Conservation (phyloP, 2,113 vertebrate species). For the Sceloporus tristichus region DNA sequence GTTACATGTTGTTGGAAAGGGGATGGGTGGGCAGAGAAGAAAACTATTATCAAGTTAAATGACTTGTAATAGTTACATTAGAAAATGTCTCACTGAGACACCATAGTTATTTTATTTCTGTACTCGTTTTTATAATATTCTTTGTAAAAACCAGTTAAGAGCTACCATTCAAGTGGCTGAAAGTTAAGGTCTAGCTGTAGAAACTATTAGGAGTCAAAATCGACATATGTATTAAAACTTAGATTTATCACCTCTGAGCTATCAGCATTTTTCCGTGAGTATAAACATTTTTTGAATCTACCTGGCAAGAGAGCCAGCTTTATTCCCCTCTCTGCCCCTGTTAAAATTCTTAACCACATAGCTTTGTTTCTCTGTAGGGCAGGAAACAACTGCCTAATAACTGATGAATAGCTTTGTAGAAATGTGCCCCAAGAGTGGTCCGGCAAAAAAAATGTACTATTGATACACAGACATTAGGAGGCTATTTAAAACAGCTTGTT, state of each 20-base stretch:
- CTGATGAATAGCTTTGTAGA: constrained; percentile 65
- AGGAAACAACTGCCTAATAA: constrained; percentile 63
- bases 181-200: constrained; percentile 36
- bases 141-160: constrained; percentile 26
- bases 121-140: not conserved
- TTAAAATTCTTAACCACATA: constrained; percentile 16
- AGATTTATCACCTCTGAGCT: constrained; percentile 49
- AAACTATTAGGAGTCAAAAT: constrained; percentile 43
- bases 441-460: constrained; percentile 27
- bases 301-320: constrained; percentile 2
- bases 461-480: constrained; percentile 59
- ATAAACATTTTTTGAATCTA: constrained; percentile 43
- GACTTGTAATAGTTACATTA: constrained; percentile 36
- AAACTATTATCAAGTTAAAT: constrained; percentile 43
- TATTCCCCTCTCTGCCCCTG: not conserved
- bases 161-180: constrained; percentile 4
- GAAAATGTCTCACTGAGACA: constrained; percentile 19
- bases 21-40: not conserved
- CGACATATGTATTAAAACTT: constrained; percentile 41
- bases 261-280: constrained; percentile 50
- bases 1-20: not conserved
- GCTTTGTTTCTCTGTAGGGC: constrained; percentile 50
- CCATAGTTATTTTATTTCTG: constrained; percentile 41
- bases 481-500: constrained; percentile 70
- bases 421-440: constrained; percentile 61